phyloP scores from a whole-genome alignment of 1,140 invertebrate species.

The Zaprionus gabonicus region DNA sequence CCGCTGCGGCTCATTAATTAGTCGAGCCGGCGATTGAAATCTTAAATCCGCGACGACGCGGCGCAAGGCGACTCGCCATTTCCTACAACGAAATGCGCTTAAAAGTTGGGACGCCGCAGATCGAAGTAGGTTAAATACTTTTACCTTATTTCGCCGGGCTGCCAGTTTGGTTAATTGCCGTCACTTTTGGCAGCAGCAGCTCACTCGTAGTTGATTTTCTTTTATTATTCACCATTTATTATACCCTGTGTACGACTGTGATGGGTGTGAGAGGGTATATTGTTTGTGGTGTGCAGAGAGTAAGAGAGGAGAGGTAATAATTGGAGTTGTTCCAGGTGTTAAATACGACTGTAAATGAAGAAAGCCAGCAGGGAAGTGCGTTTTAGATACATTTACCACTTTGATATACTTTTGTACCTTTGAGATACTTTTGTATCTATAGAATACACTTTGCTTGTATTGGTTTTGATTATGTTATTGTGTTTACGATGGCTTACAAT shows the following conservation, averaged over 20 bases:
- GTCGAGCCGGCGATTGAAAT: constrained; percentile 50
- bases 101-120: constrained; percentile 27
- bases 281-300: not conserved
- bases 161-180: constrained; percentile 66
- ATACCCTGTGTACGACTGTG: not conserved
- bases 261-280: not conserved
- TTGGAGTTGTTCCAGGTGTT: not conserved
- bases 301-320: not conserved
- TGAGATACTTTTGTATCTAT: no score
- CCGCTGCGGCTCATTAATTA: constrained; percentile 68
- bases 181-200: constrained; percentile 64
- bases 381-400: not conserved
- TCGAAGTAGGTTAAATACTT: constrained; percentile 79
- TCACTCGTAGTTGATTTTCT: not conserved
- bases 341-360: not conserved
- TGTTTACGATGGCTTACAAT: not conserved
- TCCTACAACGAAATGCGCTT: constrained; percentile 71
- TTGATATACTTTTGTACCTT: no score
- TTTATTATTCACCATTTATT: constrained; percentile 1
- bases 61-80: constrained; percentile 26
- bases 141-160: constrained; percentile 69
- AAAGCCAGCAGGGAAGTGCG: not conserved
- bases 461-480: not conserved
- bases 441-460: not conserved
- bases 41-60: constrained; percentile 19